phyloP scores from a whole-genome alignment of 2,797 vertebrate species.

The Rhincodon typus region DNA sequence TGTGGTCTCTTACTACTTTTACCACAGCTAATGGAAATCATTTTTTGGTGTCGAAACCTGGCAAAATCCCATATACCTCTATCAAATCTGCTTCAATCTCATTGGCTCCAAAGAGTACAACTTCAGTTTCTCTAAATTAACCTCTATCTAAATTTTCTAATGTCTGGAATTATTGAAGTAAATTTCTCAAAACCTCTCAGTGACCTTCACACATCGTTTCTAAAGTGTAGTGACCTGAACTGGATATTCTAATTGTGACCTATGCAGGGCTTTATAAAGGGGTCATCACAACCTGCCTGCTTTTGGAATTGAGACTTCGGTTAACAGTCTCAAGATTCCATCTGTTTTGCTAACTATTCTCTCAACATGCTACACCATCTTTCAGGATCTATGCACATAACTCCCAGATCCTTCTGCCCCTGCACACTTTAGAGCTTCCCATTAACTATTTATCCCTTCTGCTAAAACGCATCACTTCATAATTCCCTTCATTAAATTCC shows the following conservation, averaged over 20 bases:
- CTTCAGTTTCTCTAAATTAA: neutral
- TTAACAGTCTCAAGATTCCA: neutral
- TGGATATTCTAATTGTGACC: neutral
- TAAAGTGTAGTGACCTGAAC: neutral
- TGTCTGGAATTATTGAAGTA: neutral
- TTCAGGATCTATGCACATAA: neutral
- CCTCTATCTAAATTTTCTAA: neutral
- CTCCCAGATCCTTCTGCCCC: neutral
- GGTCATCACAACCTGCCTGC: neutral
- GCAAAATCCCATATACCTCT: neutral
- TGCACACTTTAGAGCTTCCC: neutral
- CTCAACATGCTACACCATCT: neutral
- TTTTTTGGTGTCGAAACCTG: neutral
- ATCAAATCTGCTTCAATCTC: neutral
- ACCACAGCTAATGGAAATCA: neutral
- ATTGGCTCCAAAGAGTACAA: neutral
- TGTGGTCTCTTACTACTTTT: neutral
- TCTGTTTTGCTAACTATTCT: neutral
- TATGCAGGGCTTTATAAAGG: neutral
- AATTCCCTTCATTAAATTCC: neutral
- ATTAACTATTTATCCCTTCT: neutral
- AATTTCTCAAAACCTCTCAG: neutral
- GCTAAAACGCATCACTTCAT: neutral
- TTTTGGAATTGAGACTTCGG: neutral
- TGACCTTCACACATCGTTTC: neutral